A percentile compares a stretch with the other conserved stretches of the same genome.
Conservation (phyloP, 2,888 invertebrate species). For the Trachelus stipa region DNA sequence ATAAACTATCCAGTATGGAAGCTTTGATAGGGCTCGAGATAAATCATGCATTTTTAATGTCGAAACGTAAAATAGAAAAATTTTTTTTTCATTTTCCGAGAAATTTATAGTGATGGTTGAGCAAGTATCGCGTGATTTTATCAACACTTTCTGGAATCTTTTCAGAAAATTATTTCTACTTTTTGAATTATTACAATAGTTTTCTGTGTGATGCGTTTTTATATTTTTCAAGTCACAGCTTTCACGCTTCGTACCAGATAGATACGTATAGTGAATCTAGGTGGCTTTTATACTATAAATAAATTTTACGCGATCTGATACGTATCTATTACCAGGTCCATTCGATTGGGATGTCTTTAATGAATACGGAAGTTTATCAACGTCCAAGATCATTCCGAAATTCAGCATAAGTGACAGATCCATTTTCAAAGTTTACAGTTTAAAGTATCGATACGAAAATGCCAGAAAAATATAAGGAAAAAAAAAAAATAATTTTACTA, state of each 20-base stretch:
- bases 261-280: neutral
- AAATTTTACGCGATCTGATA: neutral
- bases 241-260: neutral
- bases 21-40: too few relatives aligned
- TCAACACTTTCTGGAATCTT: neutral
- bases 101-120: neutral
- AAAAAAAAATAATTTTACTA: neutral
- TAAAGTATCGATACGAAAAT: neutral
- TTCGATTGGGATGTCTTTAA: neutral
- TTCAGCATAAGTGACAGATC: neutral
- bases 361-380: neutral
- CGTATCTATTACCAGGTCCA: neutral
- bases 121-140: neutral
- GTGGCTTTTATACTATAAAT: neutral
- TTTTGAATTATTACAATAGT: neutral
- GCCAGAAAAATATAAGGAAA: neutral
- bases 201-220: neutral
- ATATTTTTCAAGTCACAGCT: neutral
- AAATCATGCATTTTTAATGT: too few relatives aligned
- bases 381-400: neutral
- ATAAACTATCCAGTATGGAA: too few relatives aligned
- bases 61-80: too few relatives aligned
- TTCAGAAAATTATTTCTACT: neutral
- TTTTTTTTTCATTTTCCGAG: neutral
- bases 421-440: neutral